phyloP scores from a whole-genome alignment of 2,113 vertebrate genomes.

The Orcinus orca region DNA sequence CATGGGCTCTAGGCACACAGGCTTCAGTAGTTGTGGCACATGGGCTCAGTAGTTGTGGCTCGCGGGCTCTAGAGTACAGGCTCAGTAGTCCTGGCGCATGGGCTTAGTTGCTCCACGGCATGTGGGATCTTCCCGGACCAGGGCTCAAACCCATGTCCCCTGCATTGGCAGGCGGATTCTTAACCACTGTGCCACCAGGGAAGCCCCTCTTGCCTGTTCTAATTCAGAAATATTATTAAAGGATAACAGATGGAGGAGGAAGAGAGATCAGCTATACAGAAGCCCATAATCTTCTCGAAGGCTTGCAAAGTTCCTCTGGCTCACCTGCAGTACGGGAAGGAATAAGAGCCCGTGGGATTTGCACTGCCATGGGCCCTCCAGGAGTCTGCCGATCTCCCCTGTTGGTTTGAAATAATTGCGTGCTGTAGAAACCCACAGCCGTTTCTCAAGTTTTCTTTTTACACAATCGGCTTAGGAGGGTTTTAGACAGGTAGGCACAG shows the following conservation, averaged over 20 bases:
- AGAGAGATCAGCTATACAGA: background rate
- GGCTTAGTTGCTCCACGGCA: too few relatives aligned
- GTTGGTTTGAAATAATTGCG: constrained; percentile 32
- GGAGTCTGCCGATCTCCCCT: background rate
- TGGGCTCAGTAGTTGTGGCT: too few relatives aligned
- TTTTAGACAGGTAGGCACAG: constrained; percentile 47
- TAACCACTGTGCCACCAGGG: too few relatives aligned
- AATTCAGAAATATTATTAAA: constrained; percentile 39
- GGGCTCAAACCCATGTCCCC: too few relatives aligned
- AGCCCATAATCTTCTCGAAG: background rate
- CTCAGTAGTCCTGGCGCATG: too few relatives aligned
- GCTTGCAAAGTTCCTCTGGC: background rate
- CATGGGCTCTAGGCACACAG: too few relatives aligned
- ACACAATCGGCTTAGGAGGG: constrained; percentile 56
- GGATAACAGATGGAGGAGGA: background rate
- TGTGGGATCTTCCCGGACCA: too few relatives aligned
- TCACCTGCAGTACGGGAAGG: background rate
- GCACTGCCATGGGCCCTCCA: background rate
- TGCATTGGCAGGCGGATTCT: too few relatives aligned
- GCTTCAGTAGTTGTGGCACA: too few relatives aligned
- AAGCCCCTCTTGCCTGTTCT: too few relatives aligned
- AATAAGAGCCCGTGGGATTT: background rate
- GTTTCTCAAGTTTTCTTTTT: constrained; percentile 63
- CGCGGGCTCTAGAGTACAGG: too few relatives aligned
- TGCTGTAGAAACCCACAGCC: background rate